Percentiles rank a stretch among this genome's conserved stretches.
Conservation (phyloP, 2,113 vertebrate genomes). For the Pongo abelii region DNA sequence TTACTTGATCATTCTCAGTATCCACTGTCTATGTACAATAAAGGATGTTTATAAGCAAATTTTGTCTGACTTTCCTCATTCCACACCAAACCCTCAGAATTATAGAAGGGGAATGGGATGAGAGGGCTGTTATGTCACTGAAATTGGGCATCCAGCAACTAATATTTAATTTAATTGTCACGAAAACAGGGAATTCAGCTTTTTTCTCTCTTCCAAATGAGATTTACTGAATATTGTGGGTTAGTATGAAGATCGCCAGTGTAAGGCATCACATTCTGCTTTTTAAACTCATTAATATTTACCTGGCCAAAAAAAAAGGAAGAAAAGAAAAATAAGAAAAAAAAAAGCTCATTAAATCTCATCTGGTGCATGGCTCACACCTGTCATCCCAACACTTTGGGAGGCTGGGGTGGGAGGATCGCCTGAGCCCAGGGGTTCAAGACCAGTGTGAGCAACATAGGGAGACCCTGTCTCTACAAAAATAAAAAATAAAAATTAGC, state of each 20-base stretch:
- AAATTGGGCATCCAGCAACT: not conserved
- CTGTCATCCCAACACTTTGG: not conserved
- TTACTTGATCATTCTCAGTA: not conserved
- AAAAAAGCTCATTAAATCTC: too few relatives aligned
- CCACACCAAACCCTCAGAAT: not conserved
- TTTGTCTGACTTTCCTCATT: slow-evolving; percentile 13
- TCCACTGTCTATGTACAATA: slow-evolving; percentile 51
- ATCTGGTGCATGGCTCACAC: not conserved
- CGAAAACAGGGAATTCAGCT: not conserved
- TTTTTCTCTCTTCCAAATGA: not conserved
- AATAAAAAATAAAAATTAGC: not conserved
- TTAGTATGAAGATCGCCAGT: not conserved
- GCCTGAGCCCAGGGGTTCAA: not conserved
- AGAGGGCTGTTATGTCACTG: not conserved
- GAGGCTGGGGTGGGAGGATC: not conserved
- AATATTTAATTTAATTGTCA: not conserved
- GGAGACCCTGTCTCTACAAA: too few relatives aligned
- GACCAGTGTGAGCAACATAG: not conserved
- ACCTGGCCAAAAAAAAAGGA: too few relatives aligned
- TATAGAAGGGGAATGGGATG: not conserved
- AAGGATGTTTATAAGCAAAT: slow-evolving; percentile 49
- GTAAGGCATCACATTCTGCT: not conserved
- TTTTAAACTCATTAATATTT: not conserved
- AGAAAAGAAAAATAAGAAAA: too few relatives aligned
- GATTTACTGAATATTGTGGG: not conserved